Evolutionary conservation across 2,113 vertebrate species (phyloP).

Genomic region (Pollachius pollachius): DNA sequence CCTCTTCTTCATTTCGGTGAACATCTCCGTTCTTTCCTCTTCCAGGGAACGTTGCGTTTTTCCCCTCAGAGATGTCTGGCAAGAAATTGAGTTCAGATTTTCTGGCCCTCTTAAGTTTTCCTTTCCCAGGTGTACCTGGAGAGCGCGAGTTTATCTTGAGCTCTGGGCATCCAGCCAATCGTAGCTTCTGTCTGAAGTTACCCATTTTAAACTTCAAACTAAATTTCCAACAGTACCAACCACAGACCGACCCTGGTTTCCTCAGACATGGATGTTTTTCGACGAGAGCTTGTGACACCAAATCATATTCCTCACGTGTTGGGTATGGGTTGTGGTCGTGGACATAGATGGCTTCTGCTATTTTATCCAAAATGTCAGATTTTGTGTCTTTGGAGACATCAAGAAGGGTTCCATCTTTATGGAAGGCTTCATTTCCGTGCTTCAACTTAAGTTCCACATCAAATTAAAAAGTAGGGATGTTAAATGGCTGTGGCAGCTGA

Average conservation of each 20-base stretch:
- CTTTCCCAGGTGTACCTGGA: neutral
- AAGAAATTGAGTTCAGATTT: slow-evolving; percentile 20
- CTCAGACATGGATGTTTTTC: slow-evolving; percentile 32
- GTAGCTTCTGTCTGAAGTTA: slow-evolving; percentile 19
- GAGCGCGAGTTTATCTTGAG: slow-evolving; percentile 10
- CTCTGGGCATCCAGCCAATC: slow-evolving; percentile 18
- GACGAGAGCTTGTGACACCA: slow-evolving; percentile 26
- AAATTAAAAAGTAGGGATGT: slow-evolving; percentile 28
- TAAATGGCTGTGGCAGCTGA: slow-evolving; percentile 27
- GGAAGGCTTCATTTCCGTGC: slow-evolving; percentile 32
- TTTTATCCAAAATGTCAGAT: slow-evolving; percentile 36
- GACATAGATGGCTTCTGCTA: slow-evolving; percentile 32
- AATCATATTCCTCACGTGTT: slow-evolving; percentile 17
- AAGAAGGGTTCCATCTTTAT: slow-evolving; percentile 23
- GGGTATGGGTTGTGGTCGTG: slow-evolving; percentile 34
- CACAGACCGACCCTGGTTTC: slow-evolving; percentile 19
- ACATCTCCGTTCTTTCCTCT: neutral
- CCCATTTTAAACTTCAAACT: slow-evolving; percentile 34
- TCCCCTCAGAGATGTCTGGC: slow-evolving; percentile 20
- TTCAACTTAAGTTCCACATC: slow-evolving; percentile 31
- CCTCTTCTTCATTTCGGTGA: slow-evolving; percentile 24
- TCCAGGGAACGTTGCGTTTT: slow-evolving; percentile 10
- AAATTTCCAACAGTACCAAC: slow-evolving; percentile 30
- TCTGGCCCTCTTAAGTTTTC: slow-evolving; percentile 14
- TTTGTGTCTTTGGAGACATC: slow-evolving; percentile 30